Base-by-base conservation (phyloP, 1,140 invertebrate species). In the Bilobella aurantiaca region DNA sequence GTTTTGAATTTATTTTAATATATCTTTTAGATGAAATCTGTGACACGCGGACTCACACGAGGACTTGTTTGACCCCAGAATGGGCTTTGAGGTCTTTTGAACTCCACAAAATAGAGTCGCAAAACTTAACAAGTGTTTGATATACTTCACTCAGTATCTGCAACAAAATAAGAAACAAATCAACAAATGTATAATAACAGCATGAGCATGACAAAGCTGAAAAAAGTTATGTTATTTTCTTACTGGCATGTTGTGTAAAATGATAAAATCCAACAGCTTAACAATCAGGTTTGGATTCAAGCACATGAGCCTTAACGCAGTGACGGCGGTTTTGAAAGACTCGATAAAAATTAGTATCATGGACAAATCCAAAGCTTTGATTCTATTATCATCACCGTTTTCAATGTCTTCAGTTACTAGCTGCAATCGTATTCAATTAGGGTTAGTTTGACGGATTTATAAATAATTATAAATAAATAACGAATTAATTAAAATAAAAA, bases 321-420 rank as follows among this genome's bases (percentile, higher is more conserved):
- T 8, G 32, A 47, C 21, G 18, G 37, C 34, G 23, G 18, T 46
- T 61, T 29, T 0, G n/a, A 25, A 58, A 2, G 29, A 42, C 28
- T 69, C 65, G 1, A 25, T 49, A 37, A 67, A 67, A 2, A 67
- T 28, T 14, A 70, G 65, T 0, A 70, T 59, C n/a, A 70, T 49
- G 0, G 65, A 18, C 16, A 70, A 42, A 63, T 70, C 69, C 34
- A 70, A 28, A 1, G 63, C 14, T 16, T 60, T 46, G 28, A 67
- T 47, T 1, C 23, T 23, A 14, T 64, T 47, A 25, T n/a, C 60
- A 23, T 30, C 37, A 23, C 28, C 47, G 3, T n/a, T 31, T 1
- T 1, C n/a, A 0, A 47, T 18, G 29, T 67, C 62, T 18, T 70
- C 49, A 29, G 64, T 67, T 1, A 70, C 49, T 62, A 58, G 31